Conservation (phyloP, 30 jellyfish, hydroid and myxozoan species). For the Hydractinia symbiolongicarpus region DNA sequence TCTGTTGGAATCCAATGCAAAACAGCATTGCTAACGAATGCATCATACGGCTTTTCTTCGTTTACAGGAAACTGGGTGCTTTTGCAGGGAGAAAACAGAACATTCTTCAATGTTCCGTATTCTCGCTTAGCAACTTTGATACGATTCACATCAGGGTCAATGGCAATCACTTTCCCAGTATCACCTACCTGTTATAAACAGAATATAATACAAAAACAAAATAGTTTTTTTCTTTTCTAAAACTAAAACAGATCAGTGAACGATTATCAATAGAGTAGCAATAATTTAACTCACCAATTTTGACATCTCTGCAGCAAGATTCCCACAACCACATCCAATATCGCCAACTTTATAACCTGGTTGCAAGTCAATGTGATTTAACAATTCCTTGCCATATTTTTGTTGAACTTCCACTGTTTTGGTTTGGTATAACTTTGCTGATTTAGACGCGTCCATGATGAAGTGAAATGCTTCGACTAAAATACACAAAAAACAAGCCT, state of each 20-base stretch:
- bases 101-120: conserved; percentile 9
- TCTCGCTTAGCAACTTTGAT: conserved; percentile 35
- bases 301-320: conserved; percentile 45
- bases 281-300: neutral
- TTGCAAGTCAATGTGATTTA: conserved; percentile 21
- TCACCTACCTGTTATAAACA: conserved; percentile 31
- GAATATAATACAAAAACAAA: neutral
- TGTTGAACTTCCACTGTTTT: conserved; percentile 31
- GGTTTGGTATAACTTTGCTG: conserved; percentile 34
- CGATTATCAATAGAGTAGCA: neutral
- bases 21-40: conserved; percentile 36
- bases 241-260: neutral
- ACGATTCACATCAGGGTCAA: conserved; percentile 60
- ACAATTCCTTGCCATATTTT: conserved; percentile 34
- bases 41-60: conserved; percentile 34
- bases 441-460: conserved; percentile 23
- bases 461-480: too few relatives aligned
- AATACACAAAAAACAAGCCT: too few relatives aligned
- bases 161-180: conserved; percentile 41
- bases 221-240: neutral
- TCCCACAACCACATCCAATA: conserved; percentile 74
- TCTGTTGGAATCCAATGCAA: conserved; percentile 67
- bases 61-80: conserved; percentile 34
- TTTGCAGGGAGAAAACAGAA: conserved; percentile 34
- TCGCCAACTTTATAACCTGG: conserved; percentile 36